A percentile compares a stretch with the other conserved stretches of the same genome.
Conservation (phyloP, 2,888 invertebrate genomes). For the Synergus itoensis region DNA sequence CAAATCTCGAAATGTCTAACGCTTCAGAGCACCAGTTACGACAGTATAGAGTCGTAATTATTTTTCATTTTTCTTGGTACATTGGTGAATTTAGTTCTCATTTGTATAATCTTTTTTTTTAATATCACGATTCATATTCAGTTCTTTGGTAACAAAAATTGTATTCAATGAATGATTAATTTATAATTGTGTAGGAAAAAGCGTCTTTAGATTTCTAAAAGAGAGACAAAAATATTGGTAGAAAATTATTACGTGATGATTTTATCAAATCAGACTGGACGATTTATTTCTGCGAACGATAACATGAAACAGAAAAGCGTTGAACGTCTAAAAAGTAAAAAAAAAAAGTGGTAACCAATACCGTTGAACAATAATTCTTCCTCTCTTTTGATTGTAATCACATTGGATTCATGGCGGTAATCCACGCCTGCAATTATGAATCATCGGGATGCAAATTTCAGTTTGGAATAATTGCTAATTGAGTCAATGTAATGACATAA, state of each 20-base stretch:
- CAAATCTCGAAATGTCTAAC: conserved; percentile 6
- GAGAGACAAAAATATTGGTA: neutral
- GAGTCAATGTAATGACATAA: conserved; percentile 29
- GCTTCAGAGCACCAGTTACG: neutral
- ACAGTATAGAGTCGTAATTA: neutral
- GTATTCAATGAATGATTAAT: too few species aligned
- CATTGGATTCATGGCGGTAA: conserved; percentile 19
- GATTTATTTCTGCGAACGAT: conserved; percentile 23
- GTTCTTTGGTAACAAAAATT: too few species aligned
- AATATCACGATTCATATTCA: too few species aligned
- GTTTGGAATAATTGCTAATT: conserved; percentile 10
- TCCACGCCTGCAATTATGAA: conserved; percentile 32
- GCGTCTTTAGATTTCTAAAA: neutral
- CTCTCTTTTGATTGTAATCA: conserved; percentile 24
- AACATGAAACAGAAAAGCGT: conserved; percentile 21
- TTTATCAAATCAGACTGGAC: conserved; percentile 23
- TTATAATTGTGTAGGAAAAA: too few species aligned
- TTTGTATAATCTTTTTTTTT: too few species aligned
- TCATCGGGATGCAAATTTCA: conserved; percentile 34
- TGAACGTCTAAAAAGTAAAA: conserved; percentile 9
- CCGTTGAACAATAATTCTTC: conserved; percentile 31
- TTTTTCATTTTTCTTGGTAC: neutral
- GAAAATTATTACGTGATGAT: conserved; percentile 16
- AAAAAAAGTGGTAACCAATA: neutral
- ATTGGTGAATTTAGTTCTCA: neutral